Conservation (phyloP, 2,113 vertebrate genomes). For the Coracopsis vasa region DNA sequence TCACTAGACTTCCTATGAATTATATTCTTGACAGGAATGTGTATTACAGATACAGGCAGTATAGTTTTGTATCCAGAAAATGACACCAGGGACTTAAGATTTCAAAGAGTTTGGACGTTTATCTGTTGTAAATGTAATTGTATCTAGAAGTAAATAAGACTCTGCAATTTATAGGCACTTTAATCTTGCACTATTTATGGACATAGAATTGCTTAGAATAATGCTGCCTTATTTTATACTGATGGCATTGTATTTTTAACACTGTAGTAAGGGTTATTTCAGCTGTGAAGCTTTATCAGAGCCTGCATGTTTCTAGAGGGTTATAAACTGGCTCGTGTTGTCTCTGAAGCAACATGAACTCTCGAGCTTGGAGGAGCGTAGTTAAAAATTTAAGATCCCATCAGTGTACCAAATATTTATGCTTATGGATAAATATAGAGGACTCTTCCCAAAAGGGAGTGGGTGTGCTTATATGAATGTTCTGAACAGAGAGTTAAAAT, state of each 20-base stretch:
- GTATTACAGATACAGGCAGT: neutral
- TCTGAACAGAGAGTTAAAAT: slow-evolving; percentile 21
- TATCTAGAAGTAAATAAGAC: slow-evolving; percentile 59
- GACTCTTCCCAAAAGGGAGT: neutral
- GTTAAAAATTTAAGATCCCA: slow-evolving; percentile 53
- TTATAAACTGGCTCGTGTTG: slow-evolving; percentile 4
- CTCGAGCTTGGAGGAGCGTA: neutral
- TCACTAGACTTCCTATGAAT: neutral
- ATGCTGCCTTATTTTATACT: slow-evolving; percentile 62
- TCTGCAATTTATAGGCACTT: slow-evolving; percentile 60
- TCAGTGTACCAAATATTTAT: slow-evolving; percentile 39
- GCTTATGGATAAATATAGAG: slow-evolving; percentile 36
- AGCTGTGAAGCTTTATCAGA: slow-evolving; percentile 55
- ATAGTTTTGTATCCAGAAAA: slow-evolving; percentile 32
- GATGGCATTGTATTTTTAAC: slow-evolving; percentile 46
- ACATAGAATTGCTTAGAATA: slow-evolving; percentile 55
- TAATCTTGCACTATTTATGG: slow-evolving; percentile 54
- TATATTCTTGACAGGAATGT: neutral
- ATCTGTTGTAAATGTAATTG: slow-evolving; percentile 63
- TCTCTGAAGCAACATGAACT: slow-evolving; percentile 37
- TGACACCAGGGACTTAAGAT: slow-evolving; percentile 29
- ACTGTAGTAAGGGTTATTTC: slow-evolving; percentile 38
- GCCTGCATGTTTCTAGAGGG: slow-evolving; percentile 32
- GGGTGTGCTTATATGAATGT: neutral
- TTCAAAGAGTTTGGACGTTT: slow-evolving; percentile 48